These are phyloP conservation scores for Augochlora pura DNA, from an alignment of 1,140 invertebrate species.

Conservation along the genomic window DNA sequence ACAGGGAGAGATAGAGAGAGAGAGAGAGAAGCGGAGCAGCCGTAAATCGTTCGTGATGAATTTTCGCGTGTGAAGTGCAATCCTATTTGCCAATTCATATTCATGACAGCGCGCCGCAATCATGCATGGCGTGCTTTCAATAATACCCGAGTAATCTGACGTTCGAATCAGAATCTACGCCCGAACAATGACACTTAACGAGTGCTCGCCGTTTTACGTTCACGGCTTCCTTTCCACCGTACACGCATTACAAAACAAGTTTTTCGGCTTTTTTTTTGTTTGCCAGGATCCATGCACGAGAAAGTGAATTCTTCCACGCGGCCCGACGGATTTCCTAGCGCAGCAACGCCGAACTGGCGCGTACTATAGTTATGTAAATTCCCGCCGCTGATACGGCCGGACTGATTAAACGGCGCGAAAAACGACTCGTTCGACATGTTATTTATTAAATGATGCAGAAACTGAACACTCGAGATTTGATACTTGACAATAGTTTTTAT, in stretches of 20 bases:
- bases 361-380: neutral
- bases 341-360: neutral
- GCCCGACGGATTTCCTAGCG: neutral
- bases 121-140: slow-evolving; percentile 32
- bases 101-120: slow-evolving; percentile 21
- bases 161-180: slow-evolving; percentile 20
- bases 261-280: neutral
- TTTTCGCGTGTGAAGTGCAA: slow-evolving; percentile 34
- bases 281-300: neutral
- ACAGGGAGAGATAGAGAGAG: too few species aligned
- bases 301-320: neutral
- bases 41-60: slow-evolving; percentile 26
- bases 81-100: slow-evolving; percentile 45
- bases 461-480: too few species aligned
- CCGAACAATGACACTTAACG: slow-evolving; percentile 35
- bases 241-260: neutral
- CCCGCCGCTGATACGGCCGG: neutral
- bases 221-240: neutral
- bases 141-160: slow-evolving; percentile 41
- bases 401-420: neutral
- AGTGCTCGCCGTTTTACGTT: slow-evolving; percentile 13
- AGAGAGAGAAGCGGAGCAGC: slow-evolving; percentile 17
- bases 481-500: too few species aligned
- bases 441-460: too few species aligned
- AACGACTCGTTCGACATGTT: too few species aligned